Percentiles rank a stretch among this genome's conserved stretches.
Evolutionary conservation across 2,888 invertebrate genomes (phyloP).

Genomic region (Teleogryllus oceanicus): DNA sequence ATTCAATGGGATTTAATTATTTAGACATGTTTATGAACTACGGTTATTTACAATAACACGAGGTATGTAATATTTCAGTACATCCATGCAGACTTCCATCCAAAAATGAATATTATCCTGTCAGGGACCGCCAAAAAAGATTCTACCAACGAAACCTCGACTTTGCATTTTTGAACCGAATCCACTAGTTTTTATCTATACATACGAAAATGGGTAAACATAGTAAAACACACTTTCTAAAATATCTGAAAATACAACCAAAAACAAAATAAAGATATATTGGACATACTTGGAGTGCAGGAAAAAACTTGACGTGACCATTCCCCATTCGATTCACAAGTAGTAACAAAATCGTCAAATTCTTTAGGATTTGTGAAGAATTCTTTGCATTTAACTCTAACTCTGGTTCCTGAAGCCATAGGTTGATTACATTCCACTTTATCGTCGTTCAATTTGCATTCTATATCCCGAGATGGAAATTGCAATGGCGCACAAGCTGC

Average conservation of each 20-base stretch:
- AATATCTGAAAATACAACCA: too few relatives aligned
- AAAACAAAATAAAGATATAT: not conserved
- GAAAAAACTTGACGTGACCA: slow-evolving; percentile 41
- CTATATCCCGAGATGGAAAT: slow-evolving; percentile 40
- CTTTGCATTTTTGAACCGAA: too few relatives aligned
- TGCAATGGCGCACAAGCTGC: slow-evolving; percentile 39
- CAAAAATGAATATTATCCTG: too few relatives aligned
- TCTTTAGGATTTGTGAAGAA: slow-evolving; percentile 42
- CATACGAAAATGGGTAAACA: too few relatives aligned
- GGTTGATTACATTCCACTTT: slow-evolving; percentile 40
- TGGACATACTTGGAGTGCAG: slow-evolving; percentile 41
- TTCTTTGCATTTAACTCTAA: slow-evolving; percentile 41
- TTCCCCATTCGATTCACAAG: slow-evolving; percentile 39
- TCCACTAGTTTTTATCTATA: too few relatives aligned
- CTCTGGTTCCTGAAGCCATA: slow-evolving; percentile 41
- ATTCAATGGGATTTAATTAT: too few relatives aligned
- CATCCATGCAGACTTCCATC: too few relatives aligned
- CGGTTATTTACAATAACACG: too few relatives aligned
- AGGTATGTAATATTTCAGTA: not conserved
- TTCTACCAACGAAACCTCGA: too few relatives aligned
- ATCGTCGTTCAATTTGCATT: slow-evolving; percentile 38
- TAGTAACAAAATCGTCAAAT: slow-evolving; percentile 41
- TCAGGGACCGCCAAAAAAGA: too few relatives aligned
- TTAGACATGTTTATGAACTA: too few relatives aligned
- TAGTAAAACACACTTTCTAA: too few relatives aligned